A percentile compares a stretch with the other conserved stretches of the same genome.
phyloP scores from a whole-genome alignment of 2,888 invertebrate genomes.

The Rotaria magnacalcarata region DNA sequence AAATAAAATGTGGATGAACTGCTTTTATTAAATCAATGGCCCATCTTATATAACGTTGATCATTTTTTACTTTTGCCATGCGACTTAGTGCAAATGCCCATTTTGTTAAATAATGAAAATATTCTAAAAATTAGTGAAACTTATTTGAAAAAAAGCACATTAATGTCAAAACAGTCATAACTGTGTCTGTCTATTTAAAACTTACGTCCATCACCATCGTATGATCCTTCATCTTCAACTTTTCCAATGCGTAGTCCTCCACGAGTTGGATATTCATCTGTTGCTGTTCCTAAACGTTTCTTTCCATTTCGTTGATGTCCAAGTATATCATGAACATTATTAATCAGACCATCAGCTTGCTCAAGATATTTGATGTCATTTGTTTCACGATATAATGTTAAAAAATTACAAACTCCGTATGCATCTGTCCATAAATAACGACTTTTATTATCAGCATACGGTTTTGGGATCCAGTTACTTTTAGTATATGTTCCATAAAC shows the following conservation, averaged over 20 bases:
- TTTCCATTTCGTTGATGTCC: slow-evolving; percentile 47
- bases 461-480: slow-evolving; percentile 9
- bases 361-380: slow-evolving; percentile 46
- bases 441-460: slow-evolving; percentile 29
- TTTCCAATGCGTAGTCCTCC: slow-evolving; percentile 16
- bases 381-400: slow-evolving; percentile 47
- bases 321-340: slow-evolving; percentile 47
- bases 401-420: slow-evolving; percentile 48
- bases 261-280: slow-evolving; percentile 42
- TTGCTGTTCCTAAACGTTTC: slow-evolving; percentile 46
- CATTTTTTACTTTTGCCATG: slow-evolving; percentile 46
- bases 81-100: slow-evolving; percentile 49
- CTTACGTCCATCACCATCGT: slow-evolving; percentile 19
- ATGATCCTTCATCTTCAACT: not conserved
- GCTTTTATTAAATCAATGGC: slow-evolving; percentile 47
- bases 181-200: not conserved
- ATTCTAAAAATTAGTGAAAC: slow-evolving; percentile 38
- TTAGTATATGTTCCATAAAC: not conserved
- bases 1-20: slow-evolving; percentile 47
- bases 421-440: slow-evolving; percentile 49
- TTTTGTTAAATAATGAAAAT: slow-evolving; percentile 49
- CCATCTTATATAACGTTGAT: slow-evolving; percentile 48
- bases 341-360: slow-evolving; percentile 47
- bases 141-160: not conserved
- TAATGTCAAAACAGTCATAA: slow-evolving; percentile 36